Evolutionary conservation across 2,113 vertebrate genomes (phyloP).

Genomic region (Tamias sibiricus): DNA sequence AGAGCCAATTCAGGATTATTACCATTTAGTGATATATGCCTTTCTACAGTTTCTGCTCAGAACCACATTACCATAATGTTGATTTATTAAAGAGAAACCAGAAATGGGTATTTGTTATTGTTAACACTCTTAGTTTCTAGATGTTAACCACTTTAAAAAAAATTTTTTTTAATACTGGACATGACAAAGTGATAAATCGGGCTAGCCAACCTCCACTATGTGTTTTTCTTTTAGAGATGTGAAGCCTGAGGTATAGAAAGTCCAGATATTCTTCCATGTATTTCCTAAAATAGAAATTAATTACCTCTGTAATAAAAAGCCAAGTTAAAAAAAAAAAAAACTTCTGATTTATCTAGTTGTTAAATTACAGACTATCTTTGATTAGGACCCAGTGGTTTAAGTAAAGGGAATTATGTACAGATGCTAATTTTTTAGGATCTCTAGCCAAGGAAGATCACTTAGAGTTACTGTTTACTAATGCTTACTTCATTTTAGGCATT

Average conservation of each 20-base stretch:
- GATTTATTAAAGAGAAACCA: constrained; percentile 35
- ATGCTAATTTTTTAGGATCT: constrained; percentile 29
- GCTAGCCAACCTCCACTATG: neutral
- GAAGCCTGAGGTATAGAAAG: neutral
- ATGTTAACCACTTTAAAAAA: neutral
- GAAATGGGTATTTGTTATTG: neutral
- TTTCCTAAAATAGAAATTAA: constrained; percentile 24
- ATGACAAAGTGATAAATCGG: neutral
- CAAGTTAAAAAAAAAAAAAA: neutral
- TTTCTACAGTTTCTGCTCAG: neutral
- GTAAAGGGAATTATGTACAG: neutral
- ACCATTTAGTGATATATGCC: neutral
- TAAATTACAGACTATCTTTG: constrained; percentile 41
- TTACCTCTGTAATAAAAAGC: neutral
- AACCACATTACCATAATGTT: neutral
- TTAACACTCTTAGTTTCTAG: constrained; percentile 16
- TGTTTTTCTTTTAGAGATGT: constrained; percentile 20
- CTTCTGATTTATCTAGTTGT: neutral
- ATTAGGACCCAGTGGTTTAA: neutral
- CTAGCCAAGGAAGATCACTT: neutral
- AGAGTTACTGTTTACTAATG: neutral
- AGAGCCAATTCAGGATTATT: neutral
- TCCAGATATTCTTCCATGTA: neutral
- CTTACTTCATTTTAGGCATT: neutral
- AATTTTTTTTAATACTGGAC: neutral